Base-by-base conservation (phyloP, 2,888 invertebrate species). In the Ecliptopera silaceata region DNA sequence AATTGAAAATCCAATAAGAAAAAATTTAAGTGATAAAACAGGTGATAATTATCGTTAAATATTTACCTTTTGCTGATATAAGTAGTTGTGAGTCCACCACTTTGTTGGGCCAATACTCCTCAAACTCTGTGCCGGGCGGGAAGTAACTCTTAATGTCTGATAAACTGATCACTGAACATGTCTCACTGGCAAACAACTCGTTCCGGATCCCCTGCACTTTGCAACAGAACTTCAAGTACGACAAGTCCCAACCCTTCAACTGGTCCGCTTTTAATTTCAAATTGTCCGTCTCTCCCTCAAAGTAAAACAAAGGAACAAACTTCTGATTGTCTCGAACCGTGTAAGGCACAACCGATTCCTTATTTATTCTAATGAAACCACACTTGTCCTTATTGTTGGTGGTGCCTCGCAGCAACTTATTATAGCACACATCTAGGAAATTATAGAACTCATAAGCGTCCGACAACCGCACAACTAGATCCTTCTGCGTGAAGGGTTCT, bases 31-130 rank as follows among this genome's bases (percentile, higher is more conserved):
- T 26, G 6, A 5, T 26, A 1, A 26, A 34, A 34, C 13, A 13
- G 5, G 13, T 34, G 6, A 26, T 8, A 2, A 6, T 8, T 26
- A 26, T 3, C 6, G 10, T 26, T 2, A 26, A 26, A 61, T 56
- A 67, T 79, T 81, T 60, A 92, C 94, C 94, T 76, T 95, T 94
- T 34, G 94, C 94, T 47, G 93, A 93, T 69, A 96, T 94, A 42
- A 96, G 86, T 15, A 96, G 91, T 79, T 96, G 96, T 0, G 95
- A 95, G 74, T 97, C 97, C 63, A 96, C 94, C 56, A 96, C 96
- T 86, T 97, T 97, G 78, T 95, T 95, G 0, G 97, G 97, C 97
- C 97, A 97, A 82, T 97, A 97, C 73, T 97, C 97, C 79, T 97
- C 97, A 77, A 97, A 97, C 69, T 95, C 94, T 0, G 97, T 97